A percentile compares a stretch with the other conserved stretches of the same genome.
phyloP scores from a whole-genome alignment of 2,888 invertebrate genomes.

The Tipula helvola region DNA sequence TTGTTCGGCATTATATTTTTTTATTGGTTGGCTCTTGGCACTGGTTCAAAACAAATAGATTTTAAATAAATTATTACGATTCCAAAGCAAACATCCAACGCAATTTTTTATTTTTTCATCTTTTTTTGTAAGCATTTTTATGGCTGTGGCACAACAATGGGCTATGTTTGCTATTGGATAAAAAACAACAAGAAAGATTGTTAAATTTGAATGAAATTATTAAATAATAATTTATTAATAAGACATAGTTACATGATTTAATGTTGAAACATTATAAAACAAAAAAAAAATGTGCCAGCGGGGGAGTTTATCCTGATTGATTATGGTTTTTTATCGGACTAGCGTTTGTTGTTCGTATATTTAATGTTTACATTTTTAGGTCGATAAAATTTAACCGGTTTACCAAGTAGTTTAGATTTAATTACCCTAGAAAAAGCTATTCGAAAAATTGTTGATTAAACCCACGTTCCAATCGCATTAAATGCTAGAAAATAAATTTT shows the following conservation, averaged over 20 bases:
- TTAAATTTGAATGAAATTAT: background rate
- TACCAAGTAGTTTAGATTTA: too few species aligned
- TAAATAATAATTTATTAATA: background rate
- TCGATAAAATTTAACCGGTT: background rate
- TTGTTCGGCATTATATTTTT: background rate
- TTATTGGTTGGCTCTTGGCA: background rate
- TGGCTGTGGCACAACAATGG: background rate
- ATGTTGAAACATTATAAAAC: background rate
- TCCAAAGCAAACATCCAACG: background rate
- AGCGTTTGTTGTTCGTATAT: background rate
- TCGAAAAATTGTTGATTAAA: too few species aligned
- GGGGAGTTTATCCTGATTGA: background rate
- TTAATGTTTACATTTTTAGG: background rate
- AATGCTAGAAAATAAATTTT: too few species aligned
- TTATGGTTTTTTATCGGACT: background rate
- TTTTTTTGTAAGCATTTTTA: background rate
- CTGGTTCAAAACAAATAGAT: background rate
- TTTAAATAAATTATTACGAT: background rate
- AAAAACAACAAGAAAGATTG: background rate
- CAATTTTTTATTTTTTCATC: background rate
- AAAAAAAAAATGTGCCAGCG: background rate
- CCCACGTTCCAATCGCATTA: too few species aligned
- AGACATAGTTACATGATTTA: background rate
- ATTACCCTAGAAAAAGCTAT: too few species aligned
- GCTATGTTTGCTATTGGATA: background rate